Evolutionary conservation across 2,888 invertebrate genomes (phyloP).

Genomic region (Epiblema foenella): DNA sequence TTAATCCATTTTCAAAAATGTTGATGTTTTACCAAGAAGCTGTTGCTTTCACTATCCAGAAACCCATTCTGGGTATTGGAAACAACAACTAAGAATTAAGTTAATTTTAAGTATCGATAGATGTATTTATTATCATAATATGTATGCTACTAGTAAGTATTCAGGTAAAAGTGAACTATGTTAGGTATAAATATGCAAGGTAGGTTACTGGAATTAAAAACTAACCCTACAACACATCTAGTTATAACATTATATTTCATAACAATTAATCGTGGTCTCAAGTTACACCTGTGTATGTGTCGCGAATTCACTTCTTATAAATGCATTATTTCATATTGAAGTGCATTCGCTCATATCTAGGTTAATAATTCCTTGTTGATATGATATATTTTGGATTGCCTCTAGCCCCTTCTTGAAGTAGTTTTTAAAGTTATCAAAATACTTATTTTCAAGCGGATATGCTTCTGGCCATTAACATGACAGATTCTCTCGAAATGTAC

Average conservation of each 20-base stretch:
- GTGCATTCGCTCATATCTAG: conserved; percentile 49
- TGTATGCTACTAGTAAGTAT: conserved; percentile 24
- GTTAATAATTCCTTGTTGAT: conserved; percentile 56
- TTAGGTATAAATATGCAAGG: conserved; percentile 51
- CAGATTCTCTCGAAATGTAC: conserved; percentile 30
- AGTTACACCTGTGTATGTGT: conserved; percentile 68
- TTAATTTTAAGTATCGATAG: no score
- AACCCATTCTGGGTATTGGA: no score
- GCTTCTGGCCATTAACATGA: conserved; percentile 10
- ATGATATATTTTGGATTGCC: conserved; percentile 61
- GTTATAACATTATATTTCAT: conserved; percentile 37
- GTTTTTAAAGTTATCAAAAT: conserved; percentile 34
- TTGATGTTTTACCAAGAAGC: no score
- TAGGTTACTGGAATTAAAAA: conserved; percentile 59
- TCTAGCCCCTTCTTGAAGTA: conserved; percentile 51
- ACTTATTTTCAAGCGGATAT: conserved; percentile 28
- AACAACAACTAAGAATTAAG: no score
- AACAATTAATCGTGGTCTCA: conserved; percentile 65
- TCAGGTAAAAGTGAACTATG: conserved; percentile 11
- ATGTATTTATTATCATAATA: no score
- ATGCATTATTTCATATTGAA: conserved; percentile 56
- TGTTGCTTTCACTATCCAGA: background rate
- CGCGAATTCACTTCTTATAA: conserved; percentile 57
- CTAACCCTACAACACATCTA: conserved; percentile 71
- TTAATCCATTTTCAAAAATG: no score